Evolutionary conservation across 2,888 invertebrate genomes (phyloP), one percentile per base, ranked within the genome.

Genomic region (Hydrotaea diabolus): DNA sequence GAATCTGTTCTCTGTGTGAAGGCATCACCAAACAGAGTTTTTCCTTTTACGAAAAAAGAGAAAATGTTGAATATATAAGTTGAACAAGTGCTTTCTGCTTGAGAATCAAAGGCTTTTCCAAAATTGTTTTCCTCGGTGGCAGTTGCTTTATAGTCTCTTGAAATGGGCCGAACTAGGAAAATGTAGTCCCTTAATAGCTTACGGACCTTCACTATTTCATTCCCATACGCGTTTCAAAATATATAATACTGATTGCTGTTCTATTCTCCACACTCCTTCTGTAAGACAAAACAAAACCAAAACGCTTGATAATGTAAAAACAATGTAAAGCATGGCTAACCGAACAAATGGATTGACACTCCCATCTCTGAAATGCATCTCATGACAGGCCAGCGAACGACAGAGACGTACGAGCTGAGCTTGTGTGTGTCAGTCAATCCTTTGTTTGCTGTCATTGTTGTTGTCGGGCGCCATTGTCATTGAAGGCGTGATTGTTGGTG

Each of bases 321-420:
- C 26, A 57, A 77, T 5, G 66, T 19, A 46, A 39, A 39, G n/a
- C 23, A 23, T 26, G 23, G 59, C 23, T 59, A 26, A 11, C 2
- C 9, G 2, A 11, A 59, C 26, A 59, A 11, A 59, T 59, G 26
- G 59, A 59, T 59, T 59, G 59, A 59, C 59, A 59, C 59, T 59
- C 59, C 59, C 59, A 59, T 59, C 59, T 15, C 59, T 59, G 23
- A 9, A 23, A 59, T 43, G 43, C 46, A 46, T 39, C 46, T 69
- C 43, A 46, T 13, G 43, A 21, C 46, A 21, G 36, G 21, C 36
- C 62, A 55, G 39, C 23, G 23, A n/a, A n/a, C n/a, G n/a, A n/a
- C n/a, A n/a, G n/a, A n/a, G n/a, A n/a, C n/a, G n/a, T 5, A 53
- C 55, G 53, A 11, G 31, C 5, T 31, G 43, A 39, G n/a, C 7